phyloP scores from a whole-genome alignment of 2,113 vertebrate genomes.

The Amphilophus citrinellus region DNA sequence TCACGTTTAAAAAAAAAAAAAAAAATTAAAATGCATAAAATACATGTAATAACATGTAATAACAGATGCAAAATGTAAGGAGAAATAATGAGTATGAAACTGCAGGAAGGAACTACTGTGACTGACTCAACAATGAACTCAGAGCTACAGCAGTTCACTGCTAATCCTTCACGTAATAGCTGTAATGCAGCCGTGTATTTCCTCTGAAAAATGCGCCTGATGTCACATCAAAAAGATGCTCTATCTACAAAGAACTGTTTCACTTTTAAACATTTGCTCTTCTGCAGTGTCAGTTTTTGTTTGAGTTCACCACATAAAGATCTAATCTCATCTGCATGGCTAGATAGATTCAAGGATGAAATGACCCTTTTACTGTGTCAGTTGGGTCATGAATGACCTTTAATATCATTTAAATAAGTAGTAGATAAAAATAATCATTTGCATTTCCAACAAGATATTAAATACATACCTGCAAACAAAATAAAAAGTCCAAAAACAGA shows the following conservation, averaged over 20 bases:
- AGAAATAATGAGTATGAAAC: not conserved
- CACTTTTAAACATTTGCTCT: not conserved
- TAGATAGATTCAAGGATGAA: conserved; percentile 11
- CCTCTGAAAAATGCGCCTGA: not conserved
- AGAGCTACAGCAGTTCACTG: not conserved
- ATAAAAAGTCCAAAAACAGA: conserved; percentile 32
- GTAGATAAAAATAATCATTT: conserved; percentile 50
- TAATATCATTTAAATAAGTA: conserved; percentile 64
- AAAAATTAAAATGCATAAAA: not conserved
- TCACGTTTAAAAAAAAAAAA: not conserved
- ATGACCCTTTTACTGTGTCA: conserved; percentile 24
- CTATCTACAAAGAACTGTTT: not conserved
- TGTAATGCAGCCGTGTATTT: no score
- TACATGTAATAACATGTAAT: not conserved
- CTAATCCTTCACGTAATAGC: not conserved
- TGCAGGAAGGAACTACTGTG: not conserved
- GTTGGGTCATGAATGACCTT: conserved; percentile 37
- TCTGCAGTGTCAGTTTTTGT: not conserved
- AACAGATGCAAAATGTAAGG: not conserved
- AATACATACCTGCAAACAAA: conserved; percentile 57
- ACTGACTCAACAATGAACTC: not conserved
- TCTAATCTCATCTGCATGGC: conserved; percentile 3
- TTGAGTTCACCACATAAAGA: not conserved
- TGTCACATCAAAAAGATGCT: not conserved
- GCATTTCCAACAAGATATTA: conserved; percentile 49